These are phyloP conservation scores for Teinopalpus imperialis DNA, from an alignment of 2,888 invertebrate species.

Conservation along the genomic window DNA sequence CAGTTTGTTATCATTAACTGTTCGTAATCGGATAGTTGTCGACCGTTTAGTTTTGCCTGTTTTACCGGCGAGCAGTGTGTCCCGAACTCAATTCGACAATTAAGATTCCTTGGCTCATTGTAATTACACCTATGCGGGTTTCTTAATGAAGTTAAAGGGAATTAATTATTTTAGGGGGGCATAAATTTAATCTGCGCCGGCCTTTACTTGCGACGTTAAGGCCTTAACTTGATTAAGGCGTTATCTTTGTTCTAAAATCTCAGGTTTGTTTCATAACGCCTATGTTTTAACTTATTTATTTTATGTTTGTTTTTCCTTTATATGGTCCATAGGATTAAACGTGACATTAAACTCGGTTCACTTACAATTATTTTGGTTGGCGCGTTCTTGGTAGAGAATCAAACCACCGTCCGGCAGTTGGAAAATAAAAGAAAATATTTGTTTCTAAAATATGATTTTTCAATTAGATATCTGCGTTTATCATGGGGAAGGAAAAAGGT, in stretches of 20 bases:
- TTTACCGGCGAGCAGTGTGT: constrained; percentile 51
- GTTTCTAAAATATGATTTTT: no score
- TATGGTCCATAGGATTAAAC: no score
- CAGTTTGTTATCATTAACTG: no score
- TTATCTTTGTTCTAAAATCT: constrained; percentile 37
- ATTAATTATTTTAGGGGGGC: constrained; percentile 77
- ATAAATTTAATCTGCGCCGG: constrained; percentile 75
- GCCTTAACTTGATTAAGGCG: constrained; percentile 37
- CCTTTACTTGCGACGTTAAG: constrained; percentile 67
- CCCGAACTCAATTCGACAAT: constrained; percentile 71
- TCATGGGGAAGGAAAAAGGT: no score
- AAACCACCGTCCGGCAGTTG: no score
- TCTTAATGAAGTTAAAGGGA: constrained; percentile 81
- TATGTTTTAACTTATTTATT: background rate
- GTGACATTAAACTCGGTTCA: no score
- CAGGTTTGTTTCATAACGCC: constrained; percentile 28
- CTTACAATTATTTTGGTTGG: no score
- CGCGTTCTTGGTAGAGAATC: no score
- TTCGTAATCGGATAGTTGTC: no score
- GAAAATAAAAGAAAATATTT: no score
- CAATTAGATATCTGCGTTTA: no score
- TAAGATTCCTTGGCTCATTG: constrained; percentile 80
- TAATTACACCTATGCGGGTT: constrained; percentile 82
- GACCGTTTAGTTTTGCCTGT: no score
- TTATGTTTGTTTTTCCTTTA: background rate